These are phyloP conservation scores for Stenichneumon culpator DNA, from an alignment of 2,888 invertebrate species.

Conservation along the genomic window DNA sequence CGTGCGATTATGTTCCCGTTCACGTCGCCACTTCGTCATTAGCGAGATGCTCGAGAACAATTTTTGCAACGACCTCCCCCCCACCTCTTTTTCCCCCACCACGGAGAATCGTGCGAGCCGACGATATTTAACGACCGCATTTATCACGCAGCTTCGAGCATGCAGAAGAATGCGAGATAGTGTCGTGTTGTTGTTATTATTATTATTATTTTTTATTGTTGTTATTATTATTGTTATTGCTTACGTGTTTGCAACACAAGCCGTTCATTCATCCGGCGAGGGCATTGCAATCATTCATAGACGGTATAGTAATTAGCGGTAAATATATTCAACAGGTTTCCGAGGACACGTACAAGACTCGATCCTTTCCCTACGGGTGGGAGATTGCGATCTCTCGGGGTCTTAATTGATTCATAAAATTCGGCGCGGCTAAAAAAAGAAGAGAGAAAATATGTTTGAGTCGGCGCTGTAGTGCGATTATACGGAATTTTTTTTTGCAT, in stretches of 20 bases:
- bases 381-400: neutral
- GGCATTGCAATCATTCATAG: constrained; percentile 31
- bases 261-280: constrained; percentile 29
- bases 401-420: neutral
- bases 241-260: constrained; percentile 12
- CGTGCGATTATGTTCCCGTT: constrained; percentile 17
- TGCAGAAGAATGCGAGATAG: constrained; percentile 6
- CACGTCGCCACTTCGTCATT: constrained; percentile 29
- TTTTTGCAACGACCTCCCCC: constrained; percentile 13
- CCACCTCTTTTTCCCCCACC: neutral
- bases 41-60: neutral
- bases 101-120: neutral
- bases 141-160: constrained; percentile 14
- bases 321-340: constrained; percentile 25
- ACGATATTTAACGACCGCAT: constrained; percentile 25
- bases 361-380: neutral
- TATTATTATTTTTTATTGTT: constrained; percentile 23
- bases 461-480: no score
- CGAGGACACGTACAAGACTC: neutral
- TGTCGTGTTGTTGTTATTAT: constrained; percentile 26
- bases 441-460: neutral
- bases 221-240: constrained; percentile 36
- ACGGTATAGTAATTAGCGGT: constrained; percentile 56
- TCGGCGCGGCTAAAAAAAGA: neutral
- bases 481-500: no score